Base-by-base conservation (phyloP, 2,888 invertebrate genomes). In the Bellardia pandia region DNA sequence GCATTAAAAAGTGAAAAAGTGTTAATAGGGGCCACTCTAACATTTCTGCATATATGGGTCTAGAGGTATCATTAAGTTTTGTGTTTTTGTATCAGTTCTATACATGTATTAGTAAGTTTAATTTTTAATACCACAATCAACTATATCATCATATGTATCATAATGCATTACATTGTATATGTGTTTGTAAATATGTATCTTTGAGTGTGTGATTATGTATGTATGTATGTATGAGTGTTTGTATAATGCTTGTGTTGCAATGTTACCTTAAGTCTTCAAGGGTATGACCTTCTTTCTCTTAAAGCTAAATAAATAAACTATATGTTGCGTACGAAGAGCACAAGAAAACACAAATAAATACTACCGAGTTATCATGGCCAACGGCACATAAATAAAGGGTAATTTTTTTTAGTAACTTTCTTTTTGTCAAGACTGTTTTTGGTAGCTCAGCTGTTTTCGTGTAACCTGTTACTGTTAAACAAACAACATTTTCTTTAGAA, bases 271-370 rank as follows among this genome's bases (percentile, higher is more conserved):
- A 79, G 69, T 74, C 75, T 82, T 83, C 78, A 86, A 86, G 86
- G 86, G 60, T 75, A 78, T 86, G 86, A 86, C 86, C 86, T 86
- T 86, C 86, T 83, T 82, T 79, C 56, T 71, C 14, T 83, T 82
- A 86, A 79, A 83, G 60, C 74, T 64, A 71, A 86, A 79, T 69
- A 86, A 86, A 86, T 83, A 83, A 77, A 68, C 30, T 16, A 51
- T 48, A 8, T 37, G 37, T 53, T 40, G 45, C 58, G 45, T 40
- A 23, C 30, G 53, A 60, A 51, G 23, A 37, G 72, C 14, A 58
- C n/a, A 62, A 42, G 53, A 8, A 66, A 33, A 37, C 30, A 33
- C 40, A 40, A 53, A 51, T 62, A 37, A 11, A 62, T 60, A 2
- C 30, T 64, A 42, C 37, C 13, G 33, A 13, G 48, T 3, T 62